Evolutionary conservation across 1,140 invertebrate species (phyloP).

Genomic region (Ceratina australensis): DNA sequence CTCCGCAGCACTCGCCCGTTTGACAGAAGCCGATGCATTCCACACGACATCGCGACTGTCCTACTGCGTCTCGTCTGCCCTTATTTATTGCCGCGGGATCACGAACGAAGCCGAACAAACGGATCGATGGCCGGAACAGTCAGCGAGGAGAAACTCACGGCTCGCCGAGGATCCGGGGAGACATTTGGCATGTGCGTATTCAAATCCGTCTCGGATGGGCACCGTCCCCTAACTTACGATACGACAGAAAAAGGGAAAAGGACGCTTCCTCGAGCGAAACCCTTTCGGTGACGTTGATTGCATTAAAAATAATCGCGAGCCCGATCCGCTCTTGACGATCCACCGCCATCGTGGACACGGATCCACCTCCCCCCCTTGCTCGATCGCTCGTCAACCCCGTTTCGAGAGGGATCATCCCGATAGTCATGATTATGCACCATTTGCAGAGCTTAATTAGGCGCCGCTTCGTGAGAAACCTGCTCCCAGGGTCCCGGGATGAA

Average conservation of each 20-base stretch:
- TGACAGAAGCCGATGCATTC: conserved; percentile 76
- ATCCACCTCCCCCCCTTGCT: not conserved
- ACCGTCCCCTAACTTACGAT: conserved; percentile 49
- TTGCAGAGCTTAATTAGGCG: conserved; percentile 52
- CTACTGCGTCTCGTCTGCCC: conserved; percentile 71
- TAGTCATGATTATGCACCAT: conserved; percentile 50
- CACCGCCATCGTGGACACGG: conserved; percentile 14
- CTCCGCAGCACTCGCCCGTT: conserved; percentile 53
- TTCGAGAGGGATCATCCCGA: conserved; percentile 31
- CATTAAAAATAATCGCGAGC: conserved; percentile 62
- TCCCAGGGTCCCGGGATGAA: conserved; percentile 23
- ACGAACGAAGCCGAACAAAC: conserved; percentile 61
- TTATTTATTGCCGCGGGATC: conserved; percentile 76
- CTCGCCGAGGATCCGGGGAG: conserved; percentile 17
- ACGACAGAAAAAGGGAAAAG: conserved; percentile 42
- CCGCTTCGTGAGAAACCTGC: conserved; percentile 39
- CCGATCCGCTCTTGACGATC: conserved; percentile 32
- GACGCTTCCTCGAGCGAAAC: conserved; percentile 28
- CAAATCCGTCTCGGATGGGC: conserved; percentile 57
- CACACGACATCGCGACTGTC: conserved; percentile 75
- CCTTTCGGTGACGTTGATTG: conserved; percentile 55
- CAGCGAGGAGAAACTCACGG: conserved; percentile 39
- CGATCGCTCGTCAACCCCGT: not conserved
- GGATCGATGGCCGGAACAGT: conserved; percentile 62
- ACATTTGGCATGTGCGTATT: conserved; percentile 74